Conservation (phyloP, 2,113 vertebrate species). For the Gobio gobio region DNA sequence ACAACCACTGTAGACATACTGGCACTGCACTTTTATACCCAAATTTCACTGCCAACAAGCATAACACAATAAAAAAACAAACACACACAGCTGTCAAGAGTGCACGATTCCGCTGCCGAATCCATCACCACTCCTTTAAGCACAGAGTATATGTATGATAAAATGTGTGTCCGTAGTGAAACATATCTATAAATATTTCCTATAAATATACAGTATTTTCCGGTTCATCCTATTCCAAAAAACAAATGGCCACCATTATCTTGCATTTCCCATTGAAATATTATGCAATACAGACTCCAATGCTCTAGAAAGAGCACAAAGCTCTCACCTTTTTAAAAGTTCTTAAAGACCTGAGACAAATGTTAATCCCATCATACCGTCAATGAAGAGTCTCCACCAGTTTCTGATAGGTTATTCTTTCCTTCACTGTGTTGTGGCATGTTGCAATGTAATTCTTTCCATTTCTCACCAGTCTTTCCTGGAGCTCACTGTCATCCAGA, state of each 20-base stretch:
- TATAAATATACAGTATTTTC: neutral
- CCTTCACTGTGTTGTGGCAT: constrained; percentile 77
- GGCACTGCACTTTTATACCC: neutral
- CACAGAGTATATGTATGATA: neutral
- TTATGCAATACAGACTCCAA: neutral
- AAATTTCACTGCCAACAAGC: neutral
- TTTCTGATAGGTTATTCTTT: constrained; percentile 82
- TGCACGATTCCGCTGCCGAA: neutral
- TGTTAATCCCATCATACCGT: neutral
- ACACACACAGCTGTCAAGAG: neutral
- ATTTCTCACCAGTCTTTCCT: constrained; percentile 72
- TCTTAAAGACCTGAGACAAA: neutral
- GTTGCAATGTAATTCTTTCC: constrained; percentile 80
- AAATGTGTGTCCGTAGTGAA: neutral
- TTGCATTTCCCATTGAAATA: neutral
- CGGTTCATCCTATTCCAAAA: neutral
- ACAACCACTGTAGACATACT: neutral
- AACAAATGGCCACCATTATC: neutral
- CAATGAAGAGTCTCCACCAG: constrained; percentile 77
- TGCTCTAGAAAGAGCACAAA: neutral
- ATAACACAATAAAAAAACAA: neutral
- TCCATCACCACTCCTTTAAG: neutral
- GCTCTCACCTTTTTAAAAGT: neutral
- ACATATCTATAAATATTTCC: neutral
- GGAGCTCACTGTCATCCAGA: constrained; percentile 74